These are phyloP conservation scores for Danio choprae DNA, from an alignment of 2,797 vertebrate species.

Conservation along the genomic window DNA sequence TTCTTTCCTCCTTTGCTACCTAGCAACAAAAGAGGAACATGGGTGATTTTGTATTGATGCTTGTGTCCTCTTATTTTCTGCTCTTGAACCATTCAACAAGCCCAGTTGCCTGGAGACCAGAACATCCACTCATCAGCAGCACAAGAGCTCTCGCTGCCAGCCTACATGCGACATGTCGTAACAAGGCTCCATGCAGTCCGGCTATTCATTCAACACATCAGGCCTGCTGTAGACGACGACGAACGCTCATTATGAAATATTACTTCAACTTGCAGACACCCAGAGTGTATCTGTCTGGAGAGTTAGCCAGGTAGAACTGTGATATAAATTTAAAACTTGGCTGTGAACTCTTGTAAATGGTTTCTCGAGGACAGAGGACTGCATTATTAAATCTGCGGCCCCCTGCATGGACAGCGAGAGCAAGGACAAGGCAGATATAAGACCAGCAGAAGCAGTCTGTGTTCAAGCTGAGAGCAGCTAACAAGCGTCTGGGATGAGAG, in stretches of 20 bases:
- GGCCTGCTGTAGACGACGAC: conserved; percentile 5
- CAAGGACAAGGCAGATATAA: background rate
- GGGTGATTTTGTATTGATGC: conserved; percentile 30
- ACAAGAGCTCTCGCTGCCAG: conserved; percentile 17
- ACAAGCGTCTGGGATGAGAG: background rate
- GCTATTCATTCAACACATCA: conserved; percentile 19
- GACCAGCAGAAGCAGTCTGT: background rate
- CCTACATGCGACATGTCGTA: conserved; percentile 20
- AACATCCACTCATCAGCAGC: conserved; percentile 32
- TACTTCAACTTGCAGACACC: conserved; percentile 4
- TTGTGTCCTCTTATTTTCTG: conserved; percentile 19
- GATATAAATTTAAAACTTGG: background rate
- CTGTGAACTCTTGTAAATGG: conserved; percentile 6
- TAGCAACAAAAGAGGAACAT: conserved; percentile 36
- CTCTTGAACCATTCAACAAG: conserved; percentile 45
- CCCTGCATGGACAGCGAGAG: background rate
- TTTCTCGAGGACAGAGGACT: conserved; percentile 2
- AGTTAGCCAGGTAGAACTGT: background rate
- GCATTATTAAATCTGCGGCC: conserved; percentile 6
- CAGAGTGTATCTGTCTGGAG: background rate
- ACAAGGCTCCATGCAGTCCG: background rate
- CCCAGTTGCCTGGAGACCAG: conserved; percentile 51
- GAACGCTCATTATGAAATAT: conserved; percentile 21
- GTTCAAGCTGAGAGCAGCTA: conserved; percentile 9
- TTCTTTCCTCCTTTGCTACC: conserved; percentile 12